Evolutionary conservation across 2,888 invertebrate genomes (phyloP).

Genomic region (Cosmia trapezina): DNA sequence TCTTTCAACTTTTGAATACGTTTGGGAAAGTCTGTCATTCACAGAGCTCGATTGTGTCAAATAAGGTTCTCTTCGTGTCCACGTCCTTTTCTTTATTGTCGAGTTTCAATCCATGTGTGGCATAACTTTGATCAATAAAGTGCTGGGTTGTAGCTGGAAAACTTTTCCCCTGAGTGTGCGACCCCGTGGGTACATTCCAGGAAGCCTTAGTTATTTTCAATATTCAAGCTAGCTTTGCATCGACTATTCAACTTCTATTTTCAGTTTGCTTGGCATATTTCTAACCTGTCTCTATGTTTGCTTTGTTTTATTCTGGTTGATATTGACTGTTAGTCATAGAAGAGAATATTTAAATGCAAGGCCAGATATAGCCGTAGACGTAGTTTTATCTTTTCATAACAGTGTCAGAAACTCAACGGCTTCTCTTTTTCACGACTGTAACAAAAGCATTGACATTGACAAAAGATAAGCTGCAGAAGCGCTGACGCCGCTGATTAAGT

Average conservation of each 20-base stretch:
- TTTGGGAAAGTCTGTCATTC: slow-evolving; percentile 17
- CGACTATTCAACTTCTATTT: slow-evolving; percentile 15
- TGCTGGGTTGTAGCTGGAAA: slow-evolving; percentile 4
- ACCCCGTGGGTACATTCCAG: slow-evolving; percentile 10
- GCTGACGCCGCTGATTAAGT: slow-evolving; percentile 7
- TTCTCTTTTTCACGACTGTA: neutral
- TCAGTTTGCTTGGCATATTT: slow-evolving; percentile 2
- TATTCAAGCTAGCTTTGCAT: slow-evolving; percentile 16
- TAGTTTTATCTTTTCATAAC: slow-evolving; percentile 15
- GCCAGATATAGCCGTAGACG: neutral
- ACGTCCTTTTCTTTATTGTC: slow-evolving; percentile 8
- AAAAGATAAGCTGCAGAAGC: slow-evolving; percentile 3
- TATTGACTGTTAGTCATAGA: neutral
- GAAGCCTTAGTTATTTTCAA: slow-evolving; percentile 33
- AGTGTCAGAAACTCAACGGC: neutral
- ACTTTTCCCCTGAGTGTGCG: slow-evolving; percentile 12
- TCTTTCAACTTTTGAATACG: too few species aligned
- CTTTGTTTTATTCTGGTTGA: neutral
- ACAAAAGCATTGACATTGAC: neutral
- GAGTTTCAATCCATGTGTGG: slow-evolving; percentile 21
- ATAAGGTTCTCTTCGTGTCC: slow-evolving; percentile 9
- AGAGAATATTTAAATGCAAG: slow-evolving; percentile 3
- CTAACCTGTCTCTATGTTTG: neutral
- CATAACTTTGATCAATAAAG: slow-evolving; percentile 14
- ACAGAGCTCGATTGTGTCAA: slow-evolving; percentile 21